Evolutionary conservation across 2,113 vertebrate genomes (phyloP).

Genomic region (Tichodroma muraria): DNA sequence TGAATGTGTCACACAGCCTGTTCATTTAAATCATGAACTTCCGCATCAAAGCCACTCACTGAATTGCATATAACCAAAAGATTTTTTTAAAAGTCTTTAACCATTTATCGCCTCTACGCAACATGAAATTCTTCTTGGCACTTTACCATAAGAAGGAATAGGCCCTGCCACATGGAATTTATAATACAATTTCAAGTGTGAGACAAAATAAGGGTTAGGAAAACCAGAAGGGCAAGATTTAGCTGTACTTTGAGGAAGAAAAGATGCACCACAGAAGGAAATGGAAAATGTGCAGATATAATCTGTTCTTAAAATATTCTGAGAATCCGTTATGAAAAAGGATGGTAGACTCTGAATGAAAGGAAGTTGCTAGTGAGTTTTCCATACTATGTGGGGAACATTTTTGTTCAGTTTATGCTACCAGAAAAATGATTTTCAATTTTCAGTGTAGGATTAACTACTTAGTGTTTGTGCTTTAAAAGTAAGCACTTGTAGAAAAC

Average conservation of each 20-base stretch:
- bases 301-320: constrained; percentile 17
- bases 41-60: neutral
- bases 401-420: neutral
- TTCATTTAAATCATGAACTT: neutral
- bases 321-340: neutral
- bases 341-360: neutral
- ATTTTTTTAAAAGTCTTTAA: neutral
- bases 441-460: neutral
- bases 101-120: neutral
- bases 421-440: neutral
- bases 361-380: neutral
- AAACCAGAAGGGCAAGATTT: neutral
- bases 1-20: neutral
- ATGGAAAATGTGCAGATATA: constrained; percentile 22
- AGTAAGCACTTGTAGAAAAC: neutral
- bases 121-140: neutral
- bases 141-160: neutral
- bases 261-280: neutral
- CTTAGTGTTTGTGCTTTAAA: neutral
- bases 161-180: neutral
- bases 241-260: neutral
- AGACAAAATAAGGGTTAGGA: neutral
- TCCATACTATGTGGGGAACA: neutral
- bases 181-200: neutral
- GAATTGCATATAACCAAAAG: neutral